Evolutionary conservation across 2,113 vertebrate genomes (phyloP), one percentile per base, ranked within the genome.

Genomic region (Tragelaphus strepsiceros): DNA sequence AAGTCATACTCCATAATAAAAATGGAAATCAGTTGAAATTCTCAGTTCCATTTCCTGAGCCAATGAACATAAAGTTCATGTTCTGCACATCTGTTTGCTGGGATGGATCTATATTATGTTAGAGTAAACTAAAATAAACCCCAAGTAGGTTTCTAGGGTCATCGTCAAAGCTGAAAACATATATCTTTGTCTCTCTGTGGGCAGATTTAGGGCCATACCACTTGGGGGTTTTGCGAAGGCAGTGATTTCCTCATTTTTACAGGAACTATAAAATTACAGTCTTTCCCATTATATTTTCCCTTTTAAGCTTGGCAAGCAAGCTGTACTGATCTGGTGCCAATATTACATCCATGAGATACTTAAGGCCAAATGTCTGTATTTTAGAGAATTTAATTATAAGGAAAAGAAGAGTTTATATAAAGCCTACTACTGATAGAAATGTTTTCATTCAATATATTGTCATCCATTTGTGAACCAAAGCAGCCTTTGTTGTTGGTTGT

Each of bases 1-100:
- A 93, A 96, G 96, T 97, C 97, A 97, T 96, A 83, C 82, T 80
- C 89, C 62, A 88, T 90, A 96, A 98, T 98, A 96, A 97, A 98
- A 97, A 97, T 98, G 97, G 97, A 98, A 97, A 98, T 98, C 53
- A 94, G 97, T 61, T 97, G 30, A 89, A 93, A 97, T 89, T 97
- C 96, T 97, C 97, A 51, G 49, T 80, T 91, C 86, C 19, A 7
- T 78, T 96, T 96, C 71, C 91, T 64, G 92, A 93, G 86, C 89
- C 95, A 97, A 39, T 91, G 93, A 97, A 88, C 89, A 88, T 91
- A 94, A 97, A 97, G 87, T 93, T 97, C 97, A 88, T 58, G 56
- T 71, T 94, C n/a, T 46, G 39, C 88, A 95, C 97, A 97, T 97
- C 94, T 98, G 96, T 97, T 97, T 96, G 67, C 83, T 74, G 87